These are phyloP conservation scores for Podabrus alpinus DNA, from an alignment of 2,888 invertebrate species.

Conservation along the genomic window DNA sequence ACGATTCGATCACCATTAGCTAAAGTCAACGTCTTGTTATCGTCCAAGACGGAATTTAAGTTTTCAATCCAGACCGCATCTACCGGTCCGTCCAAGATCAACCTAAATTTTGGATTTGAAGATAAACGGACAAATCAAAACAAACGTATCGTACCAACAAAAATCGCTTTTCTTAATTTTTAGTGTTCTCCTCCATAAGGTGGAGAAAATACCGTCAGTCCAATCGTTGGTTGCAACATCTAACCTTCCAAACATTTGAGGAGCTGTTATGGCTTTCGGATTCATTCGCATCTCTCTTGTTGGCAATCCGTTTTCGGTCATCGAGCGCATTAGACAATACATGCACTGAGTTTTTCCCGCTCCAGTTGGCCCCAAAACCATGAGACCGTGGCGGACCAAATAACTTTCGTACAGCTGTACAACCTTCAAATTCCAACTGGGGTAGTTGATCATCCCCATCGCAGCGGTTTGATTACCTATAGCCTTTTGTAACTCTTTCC, in stretches of 20 bases:
- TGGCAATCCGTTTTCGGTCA: slow-evolving; percentile 76
- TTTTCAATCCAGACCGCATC: slow-evolving; percentile 96
- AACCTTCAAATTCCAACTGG: slow-evolving; percentile 86
- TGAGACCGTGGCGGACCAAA: slow-evolving; percentile 83
- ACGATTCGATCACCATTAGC: slow-evolving; percentile 91
- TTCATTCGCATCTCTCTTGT: slow-evolving; percentile 90
- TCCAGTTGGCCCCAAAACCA: slow-evolving; percentile 88
- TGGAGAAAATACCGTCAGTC: slow-evolving; percentile 94
- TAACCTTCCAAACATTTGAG: slow-evolving; percentile 89
- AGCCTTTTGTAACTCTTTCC: slow-evolving; percentile 79
- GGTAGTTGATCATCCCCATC: slow-evolving; percentile 75
- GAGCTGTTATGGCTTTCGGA: slow-evolving; percentile 90
- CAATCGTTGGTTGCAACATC: slow-evolving; percentile 93
- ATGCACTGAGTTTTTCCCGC: slow-evolving; percentile 86
- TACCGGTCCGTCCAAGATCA: slow-evolving; percentile 85
- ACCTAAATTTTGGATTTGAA: slow-evolving; percentile 49
- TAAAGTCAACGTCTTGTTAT: slow-evolving; percentile 86
- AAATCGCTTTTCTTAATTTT: slow-evolving; percentile 75
- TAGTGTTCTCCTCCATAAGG: slow-evolving; percentile 82
- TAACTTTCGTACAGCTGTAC: slow-evolving; percentile 86
- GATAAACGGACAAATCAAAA: background rate
- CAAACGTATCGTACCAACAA: slow-evolving; percentile 62
- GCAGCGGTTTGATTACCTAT: slow-evolving; percentile 67
- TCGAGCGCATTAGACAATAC: slow-evolving; percentile 73
- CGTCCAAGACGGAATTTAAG: slow-evolving; percentile 87